A percentile compares a stretch with the other conserved stretches of the same genome.
Evolutionary conservation across 2,797 vertebrate genomes (phyloP).

Genomic region (Leptodactylus fallax): DNA sequence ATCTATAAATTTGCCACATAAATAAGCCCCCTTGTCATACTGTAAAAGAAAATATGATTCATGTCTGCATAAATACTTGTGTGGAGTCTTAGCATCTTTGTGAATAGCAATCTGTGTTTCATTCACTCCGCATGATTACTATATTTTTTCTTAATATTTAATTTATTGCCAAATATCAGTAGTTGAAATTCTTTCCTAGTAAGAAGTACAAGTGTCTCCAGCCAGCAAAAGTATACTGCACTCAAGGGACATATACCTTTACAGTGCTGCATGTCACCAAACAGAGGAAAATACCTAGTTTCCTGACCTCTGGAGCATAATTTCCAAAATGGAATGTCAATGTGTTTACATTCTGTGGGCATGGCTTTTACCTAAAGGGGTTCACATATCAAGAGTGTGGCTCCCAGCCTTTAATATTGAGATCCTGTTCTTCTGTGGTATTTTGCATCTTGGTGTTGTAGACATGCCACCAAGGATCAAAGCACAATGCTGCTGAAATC

Average conservation of each 20-base stretch:
- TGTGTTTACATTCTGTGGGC: conserved; percentile 72
- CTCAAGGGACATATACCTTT: conserved; percentile 62
- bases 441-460: conserved; percentile 83
- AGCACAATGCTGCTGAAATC: conserved; percentile 78
- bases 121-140: conserved; percentile 59
- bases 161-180: conserved; percentile 50
- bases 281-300: conserved; percentile 70
- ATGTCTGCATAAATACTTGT: background rate
- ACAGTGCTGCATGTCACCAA: conserved; percentile 67
- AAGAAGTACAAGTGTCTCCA: conserved; percentile 56
- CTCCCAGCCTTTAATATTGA: conserved; percentile 79
- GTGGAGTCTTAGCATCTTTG: background rate
- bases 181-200: conserved; percentile 60
- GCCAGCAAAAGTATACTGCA: conserved; percentile 51
- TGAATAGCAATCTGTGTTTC: conserved; percentile 54
- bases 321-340: conserved; percentile 72
- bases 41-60: background rate
- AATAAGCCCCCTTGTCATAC: conserved; percentile 24
- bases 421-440: conserved; percentile 81
- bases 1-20: background rate
- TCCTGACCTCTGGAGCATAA: conserved; percentile 70
- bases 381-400: conserved; percentile 72
- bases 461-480: conserved; percentile 85
- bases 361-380: conserved; percentile 68
- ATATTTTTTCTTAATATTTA: conserved; percentile 63